phyloP scores from a whole-genome alignment of 1,140 invertebrate species.

The Drusus annulatus region DNA sequence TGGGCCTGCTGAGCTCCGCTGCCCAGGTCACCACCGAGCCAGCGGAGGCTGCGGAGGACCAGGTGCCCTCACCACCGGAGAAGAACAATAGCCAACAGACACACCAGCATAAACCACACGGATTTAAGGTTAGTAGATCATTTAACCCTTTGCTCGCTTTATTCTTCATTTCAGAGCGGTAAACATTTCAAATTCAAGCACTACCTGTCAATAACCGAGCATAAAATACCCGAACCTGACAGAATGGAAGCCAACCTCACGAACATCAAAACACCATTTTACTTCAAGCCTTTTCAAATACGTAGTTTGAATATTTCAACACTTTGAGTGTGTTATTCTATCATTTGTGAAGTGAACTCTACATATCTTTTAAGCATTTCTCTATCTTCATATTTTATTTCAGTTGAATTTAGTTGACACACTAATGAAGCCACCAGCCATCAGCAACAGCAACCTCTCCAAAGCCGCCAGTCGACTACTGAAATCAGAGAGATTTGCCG shows the following conservation, averaged over 20 bases:
- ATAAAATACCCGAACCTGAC: too few species aligned
- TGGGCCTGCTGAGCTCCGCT: constrained; percentile 66
- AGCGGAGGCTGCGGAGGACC: not conserved
- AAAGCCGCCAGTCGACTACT: constrained; percentile 70
- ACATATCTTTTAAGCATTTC: too few species aligned
- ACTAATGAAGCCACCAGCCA: constrained; percentile 72
- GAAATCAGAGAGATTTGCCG: constrained; percentile 67
- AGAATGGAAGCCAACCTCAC: too few species aligned
- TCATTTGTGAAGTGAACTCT: too few species aligned
- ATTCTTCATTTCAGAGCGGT: not conserved
- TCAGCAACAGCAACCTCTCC: constrained; percentile 71
- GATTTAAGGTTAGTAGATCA: constrained; percentile 43
- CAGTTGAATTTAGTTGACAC: constrained; percentile 75
- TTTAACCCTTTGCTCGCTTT: not conserved
- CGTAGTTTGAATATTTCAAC: too few species aligned
- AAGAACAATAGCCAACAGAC: constrained; percentile 1
- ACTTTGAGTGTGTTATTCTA: too few species aligned
- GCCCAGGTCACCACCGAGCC: not conserved
- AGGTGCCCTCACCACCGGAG: not conserved
- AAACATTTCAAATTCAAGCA: not conserved
- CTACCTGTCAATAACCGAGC: too few species aligned
- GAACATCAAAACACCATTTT: too few species aligned
- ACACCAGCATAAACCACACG: constrained; percentile 35
- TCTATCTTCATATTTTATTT: constrained; percentile 52
- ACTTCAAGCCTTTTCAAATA: too few species aligned